These are phyloP conservation scores for Neopipo cinnamomea DNA, from an alignment of 2,113 vertebrate species.

Conservation along the genomic window DNA sequence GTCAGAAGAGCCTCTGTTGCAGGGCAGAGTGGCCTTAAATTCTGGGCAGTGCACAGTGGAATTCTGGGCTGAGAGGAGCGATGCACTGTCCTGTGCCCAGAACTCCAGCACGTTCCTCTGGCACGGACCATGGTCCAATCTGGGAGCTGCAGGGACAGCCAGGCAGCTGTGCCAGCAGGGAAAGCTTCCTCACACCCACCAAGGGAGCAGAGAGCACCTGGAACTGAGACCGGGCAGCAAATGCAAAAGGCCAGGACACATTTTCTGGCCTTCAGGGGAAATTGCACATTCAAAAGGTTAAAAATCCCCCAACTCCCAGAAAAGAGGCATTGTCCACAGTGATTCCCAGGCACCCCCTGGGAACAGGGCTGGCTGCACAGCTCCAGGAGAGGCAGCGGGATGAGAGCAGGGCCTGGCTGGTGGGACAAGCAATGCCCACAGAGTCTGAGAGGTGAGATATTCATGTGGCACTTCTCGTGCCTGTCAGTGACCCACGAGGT, in stretches of 20 bases:
- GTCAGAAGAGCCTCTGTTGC: not conserved
- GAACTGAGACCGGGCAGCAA: not conserved
- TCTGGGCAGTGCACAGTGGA: not conserved
- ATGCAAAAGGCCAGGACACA: not conserved
- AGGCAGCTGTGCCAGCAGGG: not conserved
- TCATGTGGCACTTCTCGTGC: not conserved
- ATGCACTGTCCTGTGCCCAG: not conserved
- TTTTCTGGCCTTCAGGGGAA: not conserved
- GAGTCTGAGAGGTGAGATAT: not conserved
- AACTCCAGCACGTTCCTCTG: not conserved
- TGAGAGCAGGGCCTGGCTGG: not conserved
- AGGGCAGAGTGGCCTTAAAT: not conserved
- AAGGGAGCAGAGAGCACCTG: not conserved
- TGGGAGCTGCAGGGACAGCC: not conserved
- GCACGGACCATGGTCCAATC: rapidly evolving
- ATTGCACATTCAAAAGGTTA: rapidly evolving
- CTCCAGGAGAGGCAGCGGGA: not conserved
- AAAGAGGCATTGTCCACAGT: not conserved
- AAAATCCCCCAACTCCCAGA: not conserved
- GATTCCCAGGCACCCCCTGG: not conserved
- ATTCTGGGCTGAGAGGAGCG: not conserved
- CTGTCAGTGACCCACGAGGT: not conserved
- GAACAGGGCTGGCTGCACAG: not conserved
- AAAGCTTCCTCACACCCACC: not conserved
- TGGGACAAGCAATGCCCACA: not conserved